phyloP scores from a whole-genome alignment of 2,888 invertebrate genomes.

The Idaea aversata region DNA sequence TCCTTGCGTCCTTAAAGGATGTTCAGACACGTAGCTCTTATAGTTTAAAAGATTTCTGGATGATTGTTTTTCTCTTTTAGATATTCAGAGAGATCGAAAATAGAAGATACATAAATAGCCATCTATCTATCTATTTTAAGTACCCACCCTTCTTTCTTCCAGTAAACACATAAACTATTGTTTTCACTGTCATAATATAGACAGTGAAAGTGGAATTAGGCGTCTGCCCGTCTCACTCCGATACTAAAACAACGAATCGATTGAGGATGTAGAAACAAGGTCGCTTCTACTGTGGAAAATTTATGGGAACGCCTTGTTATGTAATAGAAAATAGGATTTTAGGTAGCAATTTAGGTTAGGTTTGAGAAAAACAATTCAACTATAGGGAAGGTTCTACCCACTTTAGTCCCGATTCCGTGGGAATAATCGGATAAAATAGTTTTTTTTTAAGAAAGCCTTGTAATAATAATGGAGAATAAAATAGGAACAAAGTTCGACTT shows the following conservation, averaged over 20 bases:
- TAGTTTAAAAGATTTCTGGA: no score
- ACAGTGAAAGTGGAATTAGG: conserved; percentile 27
- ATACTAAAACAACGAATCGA: conserved; percentile 10
- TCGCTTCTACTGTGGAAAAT: neutral
- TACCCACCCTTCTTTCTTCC: neutral
- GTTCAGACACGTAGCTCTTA: no score
- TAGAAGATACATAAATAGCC: no score
- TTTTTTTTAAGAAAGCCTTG: no score
- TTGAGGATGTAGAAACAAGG: conserved; percentile 1
- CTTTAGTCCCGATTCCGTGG: no score
- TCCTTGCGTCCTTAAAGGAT: no score
- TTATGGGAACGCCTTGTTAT: neutral
- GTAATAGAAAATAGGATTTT: neutral
- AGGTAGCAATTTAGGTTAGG: neutral
- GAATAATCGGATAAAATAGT: no score
- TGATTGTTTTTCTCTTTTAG: no score
- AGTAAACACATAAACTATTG: conserved; percentile 3
- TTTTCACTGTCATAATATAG: conserved; percentile 2
- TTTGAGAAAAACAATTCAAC: neutral
- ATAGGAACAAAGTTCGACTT: no score
- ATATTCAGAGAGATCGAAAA: no score
- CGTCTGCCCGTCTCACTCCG: conserved; percentile 27
- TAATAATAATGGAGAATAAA: no score
- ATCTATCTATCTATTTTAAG: neutral
- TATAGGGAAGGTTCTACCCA: no score